These are phyloP conservation scores for Dermolepida albohirtum DNA, from an alignment of 2,888 invertebrate genomes.

Conservation along the genomic window DNA sequence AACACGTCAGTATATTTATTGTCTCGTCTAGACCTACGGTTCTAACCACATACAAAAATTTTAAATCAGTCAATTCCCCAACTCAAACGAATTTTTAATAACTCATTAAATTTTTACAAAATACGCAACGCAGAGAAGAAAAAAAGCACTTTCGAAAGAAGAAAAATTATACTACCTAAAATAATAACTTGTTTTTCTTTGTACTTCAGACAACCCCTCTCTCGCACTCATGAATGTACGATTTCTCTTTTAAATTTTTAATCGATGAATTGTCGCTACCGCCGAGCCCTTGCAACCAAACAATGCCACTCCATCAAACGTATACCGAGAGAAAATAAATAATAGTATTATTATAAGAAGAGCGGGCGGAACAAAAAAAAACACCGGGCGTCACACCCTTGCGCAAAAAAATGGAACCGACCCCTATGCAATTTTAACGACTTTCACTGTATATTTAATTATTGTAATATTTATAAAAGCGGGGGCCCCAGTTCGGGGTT, in stretches of 20 bases:
- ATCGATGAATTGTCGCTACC: slow-evolving; percentile 21
- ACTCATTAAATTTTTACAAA: too few species aligned
- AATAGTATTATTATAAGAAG: slow-evolving; percentile 21
- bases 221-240: neutral
- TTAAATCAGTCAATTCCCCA: too few species aligned
- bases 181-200: too few species aligned
- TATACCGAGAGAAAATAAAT: slow-evolving; percentile 20
- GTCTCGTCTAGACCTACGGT: too few species aligned
- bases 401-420: slow-evolving; percentile 54
- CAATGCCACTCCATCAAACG: slow-evolving; percentile 9
- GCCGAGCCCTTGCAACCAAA: neutral
- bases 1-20: too few species aligned
- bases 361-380: slow-evolving; percentile 4
- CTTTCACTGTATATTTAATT: slow-evolving; percentile 64
- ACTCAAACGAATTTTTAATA: too few species aligned
- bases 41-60: too few species aligned
- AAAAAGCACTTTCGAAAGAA: too few species aligned
- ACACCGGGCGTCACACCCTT: slow-evolving; percentile 53
- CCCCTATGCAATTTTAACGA: slow-evolving; percentile 61
- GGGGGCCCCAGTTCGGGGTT: slow-evolving; percentile 48
- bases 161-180: too few species aligned
- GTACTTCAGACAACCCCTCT: neutral
- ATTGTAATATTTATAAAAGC: slow-evolving; percentile 66
- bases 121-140: too few species aligned
- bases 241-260: slow-evolving; percentile 18